Percentiles rank a stretch among this genome's conserved stretches.
Evolutionary conservation across 2,797 vertebrate genomes (phyloP).

Genomic region (Neoniphon sammara): DNA sequence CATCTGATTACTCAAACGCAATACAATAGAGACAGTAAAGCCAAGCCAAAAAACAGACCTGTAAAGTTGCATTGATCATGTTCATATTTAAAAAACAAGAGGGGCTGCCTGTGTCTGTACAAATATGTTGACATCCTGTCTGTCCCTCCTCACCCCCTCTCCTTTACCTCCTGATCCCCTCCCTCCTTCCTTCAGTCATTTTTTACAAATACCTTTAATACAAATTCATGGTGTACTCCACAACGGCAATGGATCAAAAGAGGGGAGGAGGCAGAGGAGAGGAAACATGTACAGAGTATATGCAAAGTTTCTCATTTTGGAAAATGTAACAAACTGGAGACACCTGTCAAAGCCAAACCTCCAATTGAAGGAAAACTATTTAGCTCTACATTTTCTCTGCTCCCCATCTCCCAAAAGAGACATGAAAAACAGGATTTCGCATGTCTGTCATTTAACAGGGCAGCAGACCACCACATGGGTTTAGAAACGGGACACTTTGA

Average conservation of each 20-base stretch:
- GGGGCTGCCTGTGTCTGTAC: constrained; percentile 14
- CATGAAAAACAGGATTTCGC: no score
- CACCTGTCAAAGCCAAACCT: neutral
- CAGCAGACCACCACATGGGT: neutral
- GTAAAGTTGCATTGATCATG: constrained; percentile 43
- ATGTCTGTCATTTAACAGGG: no score
- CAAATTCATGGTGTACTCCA: constrained; percentile 5
- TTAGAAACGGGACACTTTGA: neutral
- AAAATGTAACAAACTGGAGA: constrained; percentile 13
- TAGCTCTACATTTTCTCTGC: no score
- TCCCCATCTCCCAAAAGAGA: no score
- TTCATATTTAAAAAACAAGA: constrained; percentile 21
- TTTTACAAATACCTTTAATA: constrained; percentile 1
- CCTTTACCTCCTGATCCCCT: neutral
- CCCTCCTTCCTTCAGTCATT: neutral
- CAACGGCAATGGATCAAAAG: neutral
- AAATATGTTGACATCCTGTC: neutral
- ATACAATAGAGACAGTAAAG: constrained; percentile 31
- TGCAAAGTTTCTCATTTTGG: neutral
- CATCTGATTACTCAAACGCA: constrained; percentile 28
- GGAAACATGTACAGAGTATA: neutral
- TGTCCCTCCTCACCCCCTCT: neutral
- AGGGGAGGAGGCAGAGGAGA: no score
- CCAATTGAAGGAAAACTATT: no score
- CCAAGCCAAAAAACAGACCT: constrained; percentile 28